These are phyloP conservation scores for Podarcis raffonei DNA, from an alignment of 2,113 vertebrate species.

Conservation along the genomic window DNA sequence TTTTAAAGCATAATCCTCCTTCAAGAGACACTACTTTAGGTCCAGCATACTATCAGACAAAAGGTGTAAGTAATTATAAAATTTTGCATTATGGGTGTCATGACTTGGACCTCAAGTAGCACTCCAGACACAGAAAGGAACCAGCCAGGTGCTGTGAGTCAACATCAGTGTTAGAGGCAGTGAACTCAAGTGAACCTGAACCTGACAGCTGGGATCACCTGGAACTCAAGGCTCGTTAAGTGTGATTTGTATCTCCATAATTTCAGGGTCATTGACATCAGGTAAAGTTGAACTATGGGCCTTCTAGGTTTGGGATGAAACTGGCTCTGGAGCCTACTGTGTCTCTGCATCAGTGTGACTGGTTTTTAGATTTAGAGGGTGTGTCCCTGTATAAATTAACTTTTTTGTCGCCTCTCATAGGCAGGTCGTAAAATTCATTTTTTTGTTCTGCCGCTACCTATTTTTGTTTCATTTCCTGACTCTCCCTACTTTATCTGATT, in stretches of 20 bases:
- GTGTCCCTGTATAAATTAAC: background rate
- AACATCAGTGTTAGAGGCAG: background rate
- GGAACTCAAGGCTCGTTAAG: background rate
- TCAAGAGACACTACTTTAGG: slow-evolving; percentile 74
- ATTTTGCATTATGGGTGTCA: background rate
- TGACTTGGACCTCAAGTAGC: background rate
- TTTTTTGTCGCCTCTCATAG: too few relatives aligned
- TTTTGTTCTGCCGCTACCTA: background rate
- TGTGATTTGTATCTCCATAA: background rate
- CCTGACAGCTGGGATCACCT: background rate
- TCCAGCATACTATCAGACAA: slow-evolving; percentile 77
- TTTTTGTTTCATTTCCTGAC: background rate
- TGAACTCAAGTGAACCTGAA: background rate
- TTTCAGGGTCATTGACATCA: too few relatives aligned
- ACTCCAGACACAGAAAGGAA: too few relatives aligned
- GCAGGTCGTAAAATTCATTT: background rate
- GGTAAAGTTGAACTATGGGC: background rate
- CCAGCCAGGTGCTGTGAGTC: background rate
- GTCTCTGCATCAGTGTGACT: background rate
- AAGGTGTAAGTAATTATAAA: slow-evolving; percentile 69
- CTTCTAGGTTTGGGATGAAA: background rate
- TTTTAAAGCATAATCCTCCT: slow-evolving; percentile 72
- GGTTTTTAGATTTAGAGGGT: background rate
- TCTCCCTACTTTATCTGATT: background rate
- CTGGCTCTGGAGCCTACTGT: background rate